These are phyloP conservation scores for Actias luna DNA, from an alignment of 2,888 invertebrate genomes.

Conservation along the genomic window DNA sequence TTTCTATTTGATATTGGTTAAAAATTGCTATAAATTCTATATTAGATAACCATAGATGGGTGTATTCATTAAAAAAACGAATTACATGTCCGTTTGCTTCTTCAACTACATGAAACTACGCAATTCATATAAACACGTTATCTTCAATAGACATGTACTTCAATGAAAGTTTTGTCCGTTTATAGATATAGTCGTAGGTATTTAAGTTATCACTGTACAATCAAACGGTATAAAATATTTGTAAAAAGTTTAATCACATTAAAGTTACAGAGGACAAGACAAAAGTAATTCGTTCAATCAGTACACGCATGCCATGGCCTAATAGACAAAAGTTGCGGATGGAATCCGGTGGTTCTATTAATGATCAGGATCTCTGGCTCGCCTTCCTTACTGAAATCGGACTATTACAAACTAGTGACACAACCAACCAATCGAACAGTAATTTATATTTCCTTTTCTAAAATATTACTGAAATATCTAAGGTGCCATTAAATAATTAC, in stretches of 20 bases:
- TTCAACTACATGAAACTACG: too few relatives aligned
- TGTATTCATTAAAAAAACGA: too few relatives aligned
- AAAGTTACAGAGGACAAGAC: slow-evolving; percentile 31
- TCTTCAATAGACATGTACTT: too few relatives aligned
- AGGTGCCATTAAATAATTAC: too few relatives aligned
- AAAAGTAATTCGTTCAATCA: slow-evolving; percentile 44
- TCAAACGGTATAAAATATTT: background rate
- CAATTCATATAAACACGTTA: too few relatives aligned
- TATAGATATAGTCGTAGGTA: too few relatives aligned
- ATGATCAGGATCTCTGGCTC: slow-evolving; percentile 66
- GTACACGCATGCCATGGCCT: slow-evolving; percentile 44
- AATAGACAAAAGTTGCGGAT: slow-evolving; percentile 25
- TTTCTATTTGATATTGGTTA: too few relatives aligned
- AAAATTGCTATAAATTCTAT: too few relatives aligned
- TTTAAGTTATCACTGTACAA: too few relatives aligned
- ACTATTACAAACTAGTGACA: slow-evolving; percentile 46
- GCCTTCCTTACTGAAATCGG: slow-evolving; percentile 65
- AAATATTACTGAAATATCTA: background rate
- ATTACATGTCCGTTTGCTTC: too few relatives aligned
- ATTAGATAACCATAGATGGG: too few relatives aligned
- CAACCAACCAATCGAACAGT: slow-evolving; percentile 30
- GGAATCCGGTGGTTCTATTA: slow-evolving; percentile 30
- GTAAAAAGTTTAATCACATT: background rate
- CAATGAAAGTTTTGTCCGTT: too few relatives aligned
- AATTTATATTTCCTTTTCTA: slow-evolving; percentile 16